Base-by-base conservation (phyloP, 2,888 invertebrate genomes). In the Chrysotoxum bicinctum region DNA sequence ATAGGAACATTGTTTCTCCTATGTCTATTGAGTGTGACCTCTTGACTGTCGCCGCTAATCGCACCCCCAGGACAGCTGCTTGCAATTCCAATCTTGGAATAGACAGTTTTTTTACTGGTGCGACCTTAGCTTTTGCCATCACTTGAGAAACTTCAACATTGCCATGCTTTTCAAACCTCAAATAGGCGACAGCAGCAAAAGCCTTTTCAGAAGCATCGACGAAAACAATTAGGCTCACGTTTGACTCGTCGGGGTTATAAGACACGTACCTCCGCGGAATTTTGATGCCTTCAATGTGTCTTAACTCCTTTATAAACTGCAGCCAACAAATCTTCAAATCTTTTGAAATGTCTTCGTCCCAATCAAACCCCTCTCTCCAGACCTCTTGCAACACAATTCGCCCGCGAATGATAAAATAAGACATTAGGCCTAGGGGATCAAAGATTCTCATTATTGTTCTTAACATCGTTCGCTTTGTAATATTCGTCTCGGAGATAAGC, bases 381-480 rank as follows among this genome's bases (percentile, higher is more conserved):
- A 73, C 73, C 4, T 70, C 70, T 32, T 70, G 70, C 14, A 70
- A 30, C 9, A 56, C 12, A 7, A 73, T 52, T 7, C 73, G 60
- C 1, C 48, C 73, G 4, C 62, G 73, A 7, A 73, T 73, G 3
- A 73, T 52, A 23, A 58, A 60, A 16, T 16, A 32, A 14, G 73
- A 60, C 8, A 60, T 48, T 0, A 72, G 32, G 6, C 58, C 72
- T 1, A 72, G 72, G 2, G 72, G 72, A 35, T 72, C 60, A 26
- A 32, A 60, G 14, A 60, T 60, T 35, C n/a, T 40, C 37, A 37
- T 52, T n/a, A 69, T 23, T 10, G 40, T 26, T 40, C n/a, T 32
- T 35, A 56, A 10, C 56, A 35, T 58, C 12, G 19, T 21, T 37
- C 58, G 58, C 14, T 58, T 58, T 37, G 58, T 37, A 21, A 37